phyloP scores from a whole-genome alignment of 2,113 vertebrate species.

The Ptychochromis oligacanthus region DNA sequence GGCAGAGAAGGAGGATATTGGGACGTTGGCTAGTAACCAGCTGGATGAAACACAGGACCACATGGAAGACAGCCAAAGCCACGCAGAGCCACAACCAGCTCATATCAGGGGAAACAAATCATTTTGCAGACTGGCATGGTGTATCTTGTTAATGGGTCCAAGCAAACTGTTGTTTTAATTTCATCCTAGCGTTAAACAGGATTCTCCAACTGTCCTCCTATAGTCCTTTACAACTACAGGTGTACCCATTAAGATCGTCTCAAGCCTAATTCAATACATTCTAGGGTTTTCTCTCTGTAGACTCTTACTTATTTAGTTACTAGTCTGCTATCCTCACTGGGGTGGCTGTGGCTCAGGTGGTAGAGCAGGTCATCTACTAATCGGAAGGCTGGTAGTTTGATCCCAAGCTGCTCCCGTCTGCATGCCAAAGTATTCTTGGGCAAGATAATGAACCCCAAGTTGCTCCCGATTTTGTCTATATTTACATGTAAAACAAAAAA shows the following conservation, averaged over 20 bases:
- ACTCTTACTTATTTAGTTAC: too few relatives aligned
- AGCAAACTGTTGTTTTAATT: conserved; percentile 29
- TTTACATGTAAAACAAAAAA: too few relatives aligned
- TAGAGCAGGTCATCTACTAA: too few relatives aligned
- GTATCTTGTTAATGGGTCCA: conserved; percentile 6
- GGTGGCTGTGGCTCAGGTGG: too few relatives aligned
- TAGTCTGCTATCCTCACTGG: too few relatives aligned
- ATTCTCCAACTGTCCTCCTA: not conserved
- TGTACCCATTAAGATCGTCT: not conserved
- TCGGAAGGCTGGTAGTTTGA: too few relatives aligned
- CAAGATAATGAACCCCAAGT: too few relatives aligned
- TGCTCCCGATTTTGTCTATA: too few relatives aligned
- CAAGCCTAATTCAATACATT: not conserved
- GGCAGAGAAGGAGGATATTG: conserved; percentile 3
- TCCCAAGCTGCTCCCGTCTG: too few relatives aligned
- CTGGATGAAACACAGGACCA: conserved; percentile 5
- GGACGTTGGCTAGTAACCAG: conserved; percentile 25
- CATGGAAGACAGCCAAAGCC: conserved; percentile 7
- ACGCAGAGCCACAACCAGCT: not conserved
- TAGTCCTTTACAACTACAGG: not conserved
- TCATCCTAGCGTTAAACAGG: not conserved
- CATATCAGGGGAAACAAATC: not conserved
- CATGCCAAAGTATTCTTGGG: too few relatives aligned
- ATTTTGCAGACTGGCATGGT: conserved; percentile 28
- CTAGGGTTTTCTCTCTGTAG: too few relatives aligned